Base-by-base conservation (phyloP, 1,140 invertebrate genomes). In the Notospermus geniculatus region DNA sequence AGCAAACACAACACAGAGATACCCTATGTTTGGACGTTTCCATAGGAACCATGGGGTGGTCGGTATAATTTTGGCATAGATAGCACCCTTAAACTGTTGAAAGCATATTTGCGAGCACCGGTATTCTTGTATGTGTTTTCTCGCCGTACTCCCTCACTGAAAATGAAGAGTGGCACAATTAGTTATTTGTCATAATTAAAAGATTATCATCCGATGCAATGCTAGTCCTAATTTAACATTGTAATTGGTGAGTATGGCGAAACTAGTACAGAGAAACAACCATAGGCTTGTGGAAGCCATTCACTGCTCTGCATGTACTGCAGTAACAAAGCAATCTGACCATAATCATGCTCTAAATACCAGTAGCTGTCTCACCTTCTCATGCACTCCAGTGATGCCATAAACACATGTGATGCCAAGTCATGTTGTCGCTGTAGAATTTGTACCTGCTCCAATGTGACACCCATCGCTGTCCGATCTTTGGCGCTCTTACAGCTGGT, bases 401-500 rank as follows among this genome's bases (percentile, higher is more conserved):
- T 86, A 77, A 92, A 89, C 77, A 94, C 92, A 75, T 92, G 89
- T 62, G 93, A 89, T 2, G 93, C 91, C 19, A 97, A 80, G 82
- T 97, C 91, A 80, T 95, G 95, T 69, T 95, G 91, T 15, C 88
- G 83, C 1, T 87, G 85, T 15, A 97, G 82, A 59, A 95, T 90
- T 22, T 91, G 88, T 57, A 89, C 89, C 74, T 97, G 91, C 78
- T 97, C 94, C 63, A 97, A 77, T 0, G 95, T 97, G 11, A 94
- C 90, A 1, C 91, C 89, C 95, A 98, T 97, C 2, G 91, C 90
- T 0, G 95, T 97, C 59, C 95, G 84, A 81, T 98, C 95, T 83
- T 98, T 98, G 57, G 91, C 95, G 84, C 93, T 96, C 83, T 98
- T 98, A 80, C 95, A 98, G 61, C 91, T 93, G 15, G 92, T 96